A percentile compares a stretch with the other conserved stretches of the same genome.
phyloP scores from a whole-genome alignment of 2,113 vertebrate genomes.

The Ginglymostoma cirratum region DNA sequence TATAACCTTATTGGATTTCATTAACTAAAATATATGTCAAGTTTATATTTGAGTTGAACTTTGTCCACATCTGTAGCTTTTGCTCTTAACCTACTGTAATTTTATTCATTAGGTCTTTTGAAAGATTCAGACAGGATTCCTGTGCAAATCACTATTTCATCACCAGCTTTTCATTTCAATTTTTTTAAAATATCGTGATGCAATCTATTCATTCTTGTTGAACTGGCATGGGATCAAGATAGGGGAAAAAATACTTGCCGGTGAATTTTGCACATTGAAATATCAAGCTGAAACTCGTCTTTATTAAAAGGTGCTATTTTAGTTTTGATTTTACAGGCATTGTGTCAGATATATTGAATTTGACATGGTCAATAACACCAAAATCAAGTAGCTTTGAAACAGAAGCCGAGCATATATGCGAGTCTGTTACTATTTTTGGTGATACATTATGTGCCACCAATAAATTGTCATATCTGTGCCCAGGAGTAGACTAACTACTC shows the following conservation, averaged over 20 bases:
- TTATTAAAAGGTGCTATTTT: background rate
- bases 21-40: background rate
- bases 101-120: background rate
- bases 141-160: background rate
- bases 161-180: background rate
- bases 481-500: background rate
- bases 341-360: background rate
- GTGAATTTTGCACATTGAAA: no score
- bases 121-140: background rate
- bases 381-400: background rate
- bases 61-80: background rate
- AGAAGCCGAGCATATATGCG: background rate
- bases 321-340: background rate
- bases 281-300: background rate
- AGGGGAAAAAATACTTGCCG: background rate
- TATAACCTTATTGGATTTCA: background rate
- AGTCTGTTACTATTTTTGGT: background rate
- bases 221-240: background rate
- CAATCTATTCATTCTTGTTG: background rate
- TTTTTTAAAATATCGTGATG: background rate
- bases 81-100: conserved; percentile 6
- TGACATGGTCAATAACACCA: background rate
- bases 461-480: background rate
- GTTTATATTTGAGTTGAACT: background rate
- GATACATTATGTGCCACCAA: background rate